Evolutionary conservation across 2,888 invertebrate species (phyloP), one percentile per base, ranked within the genome.

Genomic region (Muschampia plurimacula): DNA sequence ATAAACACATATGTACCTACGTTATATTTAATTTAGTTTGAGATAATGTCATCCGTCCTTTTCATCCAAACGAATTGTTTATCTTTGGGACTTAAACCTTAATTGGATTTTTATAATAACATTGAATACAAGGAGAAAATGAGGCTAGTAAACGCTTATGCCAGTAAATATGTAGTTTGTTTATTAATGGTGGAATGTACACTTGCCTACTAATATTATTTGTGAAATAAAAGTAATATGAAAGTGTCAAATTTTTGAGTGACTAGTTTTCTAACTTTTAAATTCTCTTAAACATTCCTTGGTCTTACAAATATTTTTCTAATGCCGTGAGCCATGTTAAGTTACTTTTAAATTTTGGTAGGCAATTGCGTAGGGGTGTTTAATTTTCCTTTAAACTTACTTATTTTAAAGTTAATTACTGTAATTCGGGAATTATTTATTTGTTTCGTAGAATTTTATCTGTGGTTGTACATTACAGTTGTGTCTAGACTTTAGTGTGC

Each of bases 391-490:
- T 64, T 67, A 15, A 46, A 62, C 32, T 49, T 69, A 62, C 32
- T 49, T 69, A 63, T 65, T 63, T 72, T 63, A 63, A 44, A 63
- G 10, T 72, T 36, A n/a, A 36, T 62, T 67, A 13, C 39, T 67
- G 8, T 44, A 70, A 59, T 65, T 59, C 39, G 57, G 57, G 67
- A 55, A 32, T 52, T 41, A 8, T 59, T 28, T 59, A 7, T 62
- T 63, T 64, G 64, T 64, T 44, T n/a, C 49, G n/a, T 71, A 46
- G 44, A 39, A 67, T 67, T 72, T 72, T 67, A 41, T 55, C 32
- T 67, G 62, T 63, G 52, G 62, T 65, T 73, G 67, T 73, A 67
- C 39, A 70, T 75, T 75, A 46, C 72, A 74, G 77, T 52, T 64
- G 44, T 70, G 57, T 57, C 8, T 57, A 64, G 44, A 64, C 32